Percentiles rank a stretch among this genome's conserved stretches.
These are phyloP conservation scores for Listronotus bonariensis DNA, from an alignment of 1,140 invertebrate species.

Conservation along the genomic window DNA sequence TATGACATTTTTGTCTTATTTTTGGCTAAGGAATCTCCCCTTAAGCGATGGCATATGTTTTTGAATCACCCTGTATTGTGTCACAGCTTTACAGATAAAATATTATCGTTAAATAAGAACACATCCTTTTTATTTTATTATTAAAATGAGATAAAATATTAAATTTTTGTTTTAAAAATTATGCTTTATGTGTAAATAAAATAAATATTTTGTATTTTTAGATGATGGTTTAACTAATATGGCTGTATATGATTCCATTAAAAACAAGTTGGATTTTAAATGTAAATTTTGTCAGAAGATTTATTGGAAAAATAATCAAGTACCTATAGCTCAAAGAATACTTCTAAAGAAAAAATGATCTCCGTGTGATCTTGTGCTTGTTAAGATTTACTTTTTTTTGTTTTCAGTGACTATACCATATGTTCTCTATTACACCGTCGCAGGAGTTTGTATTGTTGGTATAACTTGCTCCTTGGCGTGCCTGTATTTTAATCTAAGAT, in stretches of 20 bases:
- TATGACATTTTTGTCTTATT: no score
- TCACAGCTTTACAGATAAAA: no score
- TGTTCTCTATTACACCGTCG: slow-evolving; percentile 71
- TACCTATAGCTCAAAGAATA: slow-evolving; percentile 76
- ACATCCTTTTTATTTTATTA: no score
- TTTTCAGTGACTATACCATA: slow-evolving; percentile 76
- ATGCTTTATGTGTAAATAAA: no score
- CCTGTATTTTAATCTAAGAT: slow-evolving; percentile 85
- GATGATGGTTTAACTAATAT: slow-evolving; percentile 70
- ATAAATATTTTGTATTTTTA: slow-evolving; percentile 53
- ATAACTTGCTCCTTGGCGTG: slow-evolving; percentile 79
- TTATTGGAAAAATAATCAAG: slow-evolving; percentile 75
- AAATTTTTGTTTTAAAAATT: no score
- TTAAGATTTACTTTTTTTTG: no score
- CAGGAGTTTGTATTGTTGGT: slow-evolving; percentile 73
- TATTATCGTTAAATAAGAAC: no score
- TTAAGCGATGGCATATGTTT: no score
- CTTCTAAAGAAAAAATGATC: slow-evolving; percentile 60
- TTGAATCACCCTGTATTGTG: no score
- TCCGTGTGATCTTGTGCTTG: no score
- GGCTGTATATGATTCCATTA: slow-evolving; percentile 75
- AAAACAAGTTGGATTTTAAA: slow-evolving; percentile 67
- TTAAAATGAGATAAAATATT: no score
- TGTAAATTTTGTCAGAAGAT: slow-evolving; percentile 72
- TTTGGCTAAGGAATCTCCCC: no score